Evolutionary conservation across 2,113 vertebrate genomes (phyloP), one percentile per base, ranked within the genome.

Genomic region (Clarias batrachus): DNA sequence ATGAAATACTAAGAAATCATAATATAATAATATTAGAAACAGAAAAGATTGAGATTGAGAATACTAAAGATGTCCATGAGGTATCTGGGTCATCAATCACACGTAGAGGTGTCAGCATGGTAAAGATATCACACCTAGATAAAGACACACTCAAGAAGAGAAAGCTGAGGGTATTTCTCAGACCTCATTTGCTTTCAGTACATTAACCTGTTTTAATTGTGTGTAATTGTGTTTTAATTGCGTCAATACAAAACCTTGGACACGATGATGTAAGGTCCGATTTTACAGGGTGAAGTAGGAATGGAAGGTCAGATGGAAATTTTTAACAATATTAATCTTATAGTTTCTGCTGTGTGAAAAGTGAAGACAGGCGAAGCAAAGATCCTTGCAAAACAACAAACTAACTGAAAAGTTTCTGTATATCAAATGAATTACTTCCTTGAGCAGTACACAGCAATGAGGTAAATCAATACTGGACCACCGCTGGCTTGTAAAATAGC

Each of bases 111-210:
- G 16, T 30, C 3, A 68, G 27, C 4, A 68, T 30, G n/a, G n/a
- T 16, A 68, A 30, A 30, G 4, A 68, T 68, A 65, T 68, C 14
- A 30, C 27, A 16, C 23, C 60, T 63, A 23, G 19, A 12, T 27
- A 70, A 3, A 16, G n/a, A 68, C n/a, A 68, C 27, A 41, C 70
- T 17, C 66, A 71, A 9, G 19, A 41, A 25, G 21, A 25, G 37
- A 74, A 73, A 73, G 17, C 37, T 73, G 21, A 73, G 37, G 70
- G 70, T 73, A 71, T 71, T 71, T 71, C 30, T 71, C 30, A 71
- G 68, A 14, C n/a, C 5, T 14, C 65, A 71, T 41, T 70, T 33
- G 68, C 27, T 70, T 33, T 70, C 6, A 37, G 16, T 41, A 41
- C 41, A 41, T 41, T 41, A 41, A 4, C 41, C 41, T 41, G 41